Base-by-base conservation (phyloP, 2,113 vertebrate species). In the Chaetorhynchus papuensis region DNA sequence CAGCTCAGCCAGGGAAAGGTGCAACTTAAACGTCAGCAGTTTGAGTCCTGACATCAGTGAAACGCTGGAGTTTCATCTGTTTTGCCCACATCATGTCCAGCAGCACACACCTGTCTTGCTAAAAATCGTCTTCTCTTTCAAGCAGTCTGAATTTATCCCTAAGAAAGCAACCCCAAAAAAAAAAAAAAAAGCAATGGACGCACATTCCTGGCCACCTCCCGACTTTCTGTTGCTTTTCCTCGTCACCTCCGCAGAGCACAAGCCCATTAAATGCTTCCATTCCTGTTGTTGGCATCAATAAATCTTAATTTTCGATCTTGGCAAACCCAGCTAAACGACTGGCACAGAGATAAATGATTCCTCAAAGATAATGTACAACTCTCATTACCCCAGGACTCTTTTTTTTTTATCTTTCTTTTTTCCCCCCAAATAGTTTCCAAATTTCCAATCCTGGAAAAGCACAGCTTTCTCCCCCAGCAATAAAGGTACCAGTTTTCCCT, bases 271-370 rank as follows among this genome's bases (percentile, higher is more conserved):
- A 97, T 72, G 87, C 77, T 91, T 96, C 93, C 89, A 80, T 95
- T 96, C 80, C 87, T 87, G 91, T 91, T 97, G 97, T 77, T 98
- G 97, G 96, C 95, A 96, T 89, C 94, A 97, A 98, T 98, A 97
- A 98, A 98, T 98, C 98, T 98, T 97, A 97, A 98, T 98, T 97
- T 98, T 97, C 97, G 94, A 97, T 96, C 97, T 89, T 95, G 94
- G 97, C 95, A 97, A 97, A 93, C 88, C 60, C 66, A 47, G 91
- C 83, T 97, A 97, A 98, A 96, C 91, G 94, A 96, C 83, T 95
- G 97, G 97, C 97, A 91, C 44, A 57, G 97, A 98, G 97, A 98
- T 97, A 98, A 97, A 98, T 97, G 97, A 98, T 97, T 97, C 87
- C 79, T 95, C 86, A 22, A 22, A 65, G 83, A 96, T 95, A 98